A percentile compares a stretch with the other conserved stretches of the same genome.
phyloP scores from a whole-genome alignment of 2,888 invertebrate genomes.

The Pyrocoelia pectoralis region DNA sequence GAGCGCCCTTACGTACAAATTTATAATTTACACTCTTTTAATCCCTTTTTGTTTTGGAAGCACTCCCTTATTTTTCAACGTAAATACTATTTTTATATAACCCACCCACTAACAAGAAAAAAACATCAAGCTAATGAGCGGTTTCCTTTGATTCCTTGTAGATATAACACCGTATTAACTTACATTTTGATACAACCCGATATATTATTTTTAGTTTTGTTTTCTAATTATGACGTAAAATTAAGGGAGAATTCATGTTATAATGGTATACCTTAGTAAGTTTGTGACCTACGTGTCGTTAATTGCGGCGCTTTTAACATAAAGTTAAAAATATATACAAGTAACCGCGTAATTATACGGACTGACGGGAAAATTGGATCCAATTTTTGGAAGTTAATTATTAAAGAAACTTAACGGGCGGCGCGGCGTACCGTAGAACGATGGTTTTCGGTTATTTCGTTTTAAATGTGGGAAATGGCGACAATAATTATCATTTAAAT shows the following conservation, averaged over 20 bases:
- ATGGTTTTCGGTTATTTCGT: neutral
- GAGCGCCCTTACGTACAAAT: neutral
- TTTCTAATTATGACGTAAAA: neutral
- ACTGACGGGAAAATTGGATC: conserved; percentile 17
- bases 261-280: neutral
- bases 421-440: too few relatives aligned
- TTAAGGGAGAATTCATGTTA: neutral
- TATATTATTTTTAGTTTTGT: neutral
- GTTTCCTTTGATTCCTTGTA: neutral
- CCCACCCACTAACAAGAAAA: neutral
- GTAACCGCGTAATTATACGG: conserved; percentile 17
- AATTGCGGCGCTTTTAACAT: conserved; percentile 16
- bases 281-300: conserved; percentile 17
- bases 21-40: neutral
- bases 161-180: conserved; percentile 11
- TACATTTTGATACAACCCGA: neutral
- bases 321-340: conserved; percentile 12
- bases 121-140: conserved; percentile 2
- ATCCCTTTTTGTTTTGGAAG: neutral
- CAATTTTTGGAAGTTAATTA: conserved; percentile 19
- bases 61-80: neutral
- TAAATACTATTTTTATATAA: neutral
- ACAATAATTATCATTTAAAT: neutral
- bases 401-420: conserved; percentile 7
- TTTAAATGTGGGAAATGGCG: neutral